Evolutionary conservation across 2,113 vertebrate genomes (phyloP).

Genomic region (Proterorhinus semilunaris): DNA sequence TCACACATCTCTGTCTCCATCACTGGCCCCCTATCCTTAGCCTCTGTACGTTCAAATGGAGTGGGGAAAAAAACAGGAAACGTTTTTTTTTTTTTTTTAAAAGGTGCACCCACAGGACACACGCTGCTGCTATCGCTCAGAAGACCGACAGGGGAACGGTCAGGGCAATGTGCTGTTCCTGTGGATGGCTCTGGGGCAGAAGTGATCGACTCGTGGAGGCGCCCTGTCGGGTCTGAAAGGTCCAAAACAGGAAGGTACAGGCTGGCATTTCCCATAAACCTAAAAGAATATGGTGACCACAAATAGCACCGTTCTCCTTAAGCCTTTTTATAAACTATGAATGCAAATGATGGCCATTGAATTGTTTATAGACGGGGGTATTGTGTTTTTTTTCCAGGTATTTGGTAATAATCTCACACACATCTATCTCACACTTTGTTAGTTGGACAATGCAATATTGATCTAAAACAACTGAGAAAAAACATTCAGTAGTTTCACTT

Average conservation of each 20-base stretch:
- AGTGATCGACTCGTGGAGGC: constrained; percentile 31
- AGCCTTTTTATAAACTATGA: no score
- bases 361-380: no score
- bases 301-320: background rate
- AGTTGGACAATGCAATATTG: no score
- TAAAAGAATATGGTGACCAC: background rate
- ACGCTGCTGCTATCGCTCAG: constrained; percentile 17
- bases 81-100: constrained; percentile 57
- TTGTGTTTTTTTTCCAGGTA: no score
- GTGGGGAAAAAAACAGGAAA: constrained; percentile 61
- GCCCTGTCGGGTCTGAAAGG: constrained; percentile 12
- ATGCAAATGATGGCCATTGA: no score
- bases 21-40: background rate
- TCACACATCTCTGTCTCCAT: constrained; percentile 27
- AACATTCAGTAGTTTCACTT: no score
- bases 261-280: constrained; percentile 20
- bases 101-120: constrained; percentile 41
- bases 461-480: no score
- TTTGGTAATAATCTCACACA: no score
- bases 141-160: constrained; percentile 37
- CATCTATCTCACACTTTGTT: no score
- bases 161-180: constrained; percentile 42
- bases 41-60: constrained; percentile 12
- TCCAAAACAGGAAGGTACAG: constrained; percentile 60
- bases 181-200: constrained; percentile 24